Conservation (phyloP, 1,140 invertebrate species). For the Orchesella cincta region DNA sequence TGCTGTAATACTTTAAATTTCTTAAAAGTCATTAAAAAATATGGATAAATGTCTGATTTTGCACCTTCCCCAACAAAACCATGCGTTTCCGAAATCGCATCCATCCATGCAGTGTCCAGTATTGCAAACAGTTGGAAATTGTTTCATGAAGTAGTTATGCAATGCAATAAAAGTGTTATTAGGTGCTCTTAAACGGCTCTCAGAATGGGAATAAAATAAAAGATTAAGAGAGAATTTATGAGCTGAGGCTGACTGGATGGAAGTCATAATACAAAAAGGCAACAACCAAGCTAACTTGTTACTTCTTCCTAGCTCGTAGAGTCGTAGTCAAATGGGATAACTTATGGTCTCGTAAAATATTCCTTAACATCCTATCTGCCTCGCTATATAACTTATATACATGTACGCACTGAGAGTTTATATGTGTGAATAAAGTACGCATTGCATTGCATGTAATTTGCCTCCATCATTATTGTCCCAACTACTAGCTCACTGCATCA, state of each 20-base stretch:
- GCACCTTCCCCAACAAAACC: too few species aligned
- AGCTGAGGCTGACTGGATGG: too few species aligned
- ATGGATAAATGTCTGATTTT: too few species aligned
- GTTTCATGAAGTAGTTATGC: background rate
- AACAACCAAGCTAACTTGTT: background rate
- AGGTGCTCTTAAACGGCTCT: too few species aligned
- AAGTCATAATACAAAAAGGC: too few species aligned
- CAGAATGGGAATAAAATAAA: background rate
- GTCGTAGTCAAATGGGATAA: background rate
- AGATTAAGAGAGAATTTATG: background rate
- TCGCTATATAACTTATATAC: background rate
- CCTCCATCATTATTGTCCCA: background rate
- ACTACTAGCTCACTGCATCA: background rate
- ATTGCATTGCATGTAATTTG: background rate
- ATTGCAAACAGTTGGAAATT: background rate
- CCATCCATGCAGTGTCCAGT: too few species aligned
- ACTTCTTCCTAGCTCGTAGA: background rate
- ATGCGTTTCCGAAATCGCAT: too few species aligned
- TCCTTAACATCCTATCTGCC: background rate
- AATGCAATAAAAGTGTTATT: too few species aligned
- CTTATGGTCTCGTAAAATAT: background rate
- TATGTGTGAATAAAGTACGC: background rate
- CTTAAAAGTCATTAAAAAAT: too few species aligned
- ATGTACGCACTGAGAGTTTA: background rate
- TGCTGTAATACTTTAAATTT: too few species aligned